phyloP scores from a whole-genome alignment of 2,113 vertebrate genomes.

The Heteronetta atricapilla region DNA sequence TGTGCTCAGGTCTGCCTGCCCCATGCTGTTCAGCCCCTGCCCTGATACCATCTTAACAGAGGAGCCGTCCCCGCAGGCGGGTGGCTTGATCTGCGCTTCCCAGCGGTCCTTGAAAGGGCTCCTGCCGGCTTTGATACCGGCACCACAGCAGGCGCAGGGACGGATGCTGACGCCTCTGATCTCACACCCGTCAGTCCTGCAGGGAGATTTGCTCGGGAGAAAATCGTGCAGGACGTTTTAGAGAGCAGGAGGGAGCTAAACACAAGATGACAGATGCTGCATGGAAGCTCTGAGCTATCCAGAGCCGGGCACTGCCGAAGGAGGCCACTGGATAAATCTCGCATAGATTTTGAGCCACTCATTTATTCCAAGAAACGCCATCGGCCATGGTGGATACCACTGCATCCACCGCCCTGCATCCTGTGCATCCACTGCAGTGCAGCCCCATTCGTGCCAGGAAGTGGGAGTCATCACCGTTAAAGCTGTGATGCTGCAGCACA shows the following conservation, averaged over 20 bases:
- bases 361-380: neutral
- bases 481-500: neutral
- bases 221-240: neutral
- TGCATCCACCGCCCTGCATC: neutral
- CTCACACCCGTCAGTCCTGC: neutral
- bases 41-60: neutral
- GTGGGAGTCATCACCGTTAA: neutral
- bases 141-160: neutral
- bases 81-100: neutral
- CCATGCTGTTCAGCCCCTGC: neutral
- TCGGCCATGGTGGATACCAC: neutral
- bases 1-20: neutral
- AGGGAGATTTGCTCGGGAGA: neutral
- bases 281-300: neutral
- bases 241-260: neutral
- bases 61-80: accelerated
- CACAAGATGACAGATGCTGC: neutral
- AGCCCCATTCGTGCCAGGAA: neutral
- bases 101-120: neutral
- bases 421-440: neutral
- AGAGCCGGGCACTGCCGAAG: neutral
- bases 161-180: accelerated
- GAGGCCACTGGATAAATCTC: neutral
- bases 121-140: neutral
- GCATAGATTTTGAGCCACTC: neutral